Evolutionary conservation across 2,888 invertebrate genomes (phyloP).

Genomic region (Pachymerium ferrugineum): DNA sequence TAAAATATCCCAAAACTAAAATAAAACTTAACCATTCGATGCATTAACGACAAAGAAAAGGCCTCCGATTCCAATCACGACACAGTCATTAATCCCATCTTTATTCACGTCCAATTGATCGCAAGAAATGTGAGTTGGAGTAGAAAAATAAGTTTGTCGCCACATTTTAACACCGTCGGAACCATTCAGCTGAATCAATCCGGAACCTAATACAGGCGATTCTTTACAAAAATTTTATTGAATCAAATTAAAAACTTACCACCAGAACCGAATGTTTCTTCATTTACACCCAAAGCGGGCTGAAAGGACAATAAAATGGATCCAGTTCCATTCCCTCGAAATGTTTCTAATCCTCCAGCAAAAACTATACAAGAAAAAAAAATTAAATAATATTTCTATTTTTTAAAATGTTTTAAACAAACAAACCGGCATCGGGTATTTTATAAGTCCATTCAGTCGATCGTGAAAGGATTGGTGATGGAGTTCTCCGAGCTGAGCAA

Average conservation of each 20-base stretch:
- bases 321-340: background rate
- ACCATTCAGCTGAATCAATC: background rate
- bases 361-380: background rate
- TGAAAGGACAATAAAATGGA: background rate
- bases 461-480: background rate
- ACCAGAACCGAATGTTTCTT: background rate
- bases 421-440: background rate
- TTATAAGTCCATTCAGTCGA: background rate
- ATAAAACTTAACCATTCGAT: background rate
- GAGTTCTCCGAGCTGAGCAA: background rate
- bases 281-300: background rate
- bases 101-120: background rate
- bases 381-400: background rate
- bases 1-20: background rate
- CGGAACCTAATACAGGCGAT: background rate
- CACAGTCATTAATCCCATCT: constrained; percentile 15
- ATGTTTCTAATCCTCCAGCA: background rate
- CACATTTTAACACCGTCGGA: background rate
- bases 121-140: background rate
- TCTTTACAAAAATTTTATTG: no score
- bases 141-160: constrained; percentile 1
- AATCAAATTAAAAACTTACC: no score
- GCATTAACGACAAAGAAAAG: background rate
- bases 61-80: background rate
- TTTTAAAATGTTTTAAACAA: background rate